These are phyloP conservation scores for Cavia aperea DNA, from an alignment of 2,113 vertebrate species.

Conservation along the genomic window DNA sequence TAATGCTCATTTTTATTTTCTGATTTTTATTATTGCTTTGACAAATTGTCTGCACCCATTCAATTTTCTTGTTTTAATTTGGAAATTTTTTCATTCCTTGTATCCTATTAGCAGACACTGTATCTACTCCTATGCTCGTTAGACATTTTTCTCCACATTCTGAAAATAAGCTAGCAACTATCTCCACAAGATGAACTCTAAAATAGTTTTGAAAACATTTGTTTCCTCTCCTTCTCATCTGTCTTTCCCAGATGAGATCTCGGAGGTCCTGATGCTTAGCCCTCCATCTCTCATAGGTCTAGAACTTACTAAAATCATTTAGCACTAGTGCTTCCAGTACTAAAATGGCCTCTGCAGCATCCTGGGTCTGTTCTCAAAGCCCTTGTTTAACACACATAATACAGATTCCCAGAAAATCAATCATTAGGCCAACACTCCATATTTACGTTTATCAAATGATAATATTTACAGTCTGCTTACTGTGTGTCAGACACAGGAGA, in stretches of 20 bases:
- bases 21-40: neutral
- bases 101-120: neutral
- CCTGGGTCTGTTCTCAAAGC: neutral
- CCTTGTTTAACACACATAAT: neutral
- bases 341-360: neutral
- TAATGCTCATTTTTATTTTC: neutral
- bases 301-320: neutral
- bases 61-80: conserved; percentile 26
- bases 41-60: neutral
- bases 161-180: conserved; percentile 25
- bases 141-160: neutral
- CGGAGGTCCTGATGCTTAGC: neutral
- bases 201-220: neutral
- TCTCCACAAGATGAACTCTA: neutral
- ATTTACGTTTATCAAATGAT: neutral
- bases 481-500: neutral
- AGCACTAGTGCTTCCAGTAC: neutral
- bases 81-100: neutral
- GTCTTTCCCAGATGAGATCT: neutral
- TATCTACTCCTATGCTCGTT: neutral
- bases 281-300: neutral
- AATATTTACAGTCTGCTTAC: neutral
- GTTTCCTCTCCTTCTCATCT: neutral
- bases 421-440: neutral
- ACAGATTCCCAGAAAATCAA: neutral